Base-by-base conservation (phyloP, 2,113 vertebrate genomes). In the Hyla sarda region DNA sequence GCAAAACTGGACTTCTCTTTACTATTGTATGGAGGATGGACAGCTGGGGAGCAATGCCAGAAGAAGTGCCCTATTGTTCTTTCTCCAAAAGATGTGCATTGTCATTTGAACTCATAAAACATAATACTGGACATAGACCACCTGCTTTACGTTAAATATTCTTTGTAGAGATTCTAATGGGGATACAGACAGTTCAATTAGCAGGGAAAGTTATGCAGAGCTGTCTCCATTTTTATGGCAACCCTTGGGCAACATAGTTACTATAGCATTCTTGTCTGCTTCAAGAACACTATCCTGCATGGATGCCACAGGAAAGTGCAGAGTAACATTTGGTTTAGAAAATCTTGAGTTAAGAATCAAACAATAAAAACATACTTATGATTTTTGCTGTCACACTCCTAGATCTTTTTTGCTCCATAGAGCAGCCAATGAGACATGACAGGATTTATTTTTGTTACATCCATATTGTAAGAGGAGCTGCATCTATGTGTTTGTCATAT, bases 21-120 rank as follows among this genome's bases (percentile, higher is more conserved):
- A 69, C 77, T 85, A 67, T 84, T 50, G 74, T 58, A 54, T 65
- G 73, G 65, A 21, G 5, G 45, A 19, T 37, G 28, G 50, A 79
- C 52, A 79, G 50, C 76, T 79, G 76, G 21, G 19, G 1, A 79
- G 76, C 30, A 76, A 17, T 54, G 52, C 30, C 47, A 79, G 48
- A 52, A 32, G 13, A 21, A 77, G 19, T 17, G 1, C 28, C 14
- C 16, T 77, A 52, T 52, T 54, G 50, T 77, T 54, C 28, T 32
- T 32, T 77, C 19, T 77, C 16, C 30, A 32, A 7, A 56, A 32
- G 25, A 77, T 56, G 30, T 77, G 34, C 25, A 54, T 77, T 32
- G 48, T 13, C 17, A 56, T 30, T 32, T 56, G 50, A 8, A 30
- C 50, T 23, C 30, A 5, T 28, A 75, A 23, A 23, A 37, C 37